phyloP scores from a whole-genome alignment of 2,113 vertebrate genomes.

The Mormyrus iriodes region DNA sequence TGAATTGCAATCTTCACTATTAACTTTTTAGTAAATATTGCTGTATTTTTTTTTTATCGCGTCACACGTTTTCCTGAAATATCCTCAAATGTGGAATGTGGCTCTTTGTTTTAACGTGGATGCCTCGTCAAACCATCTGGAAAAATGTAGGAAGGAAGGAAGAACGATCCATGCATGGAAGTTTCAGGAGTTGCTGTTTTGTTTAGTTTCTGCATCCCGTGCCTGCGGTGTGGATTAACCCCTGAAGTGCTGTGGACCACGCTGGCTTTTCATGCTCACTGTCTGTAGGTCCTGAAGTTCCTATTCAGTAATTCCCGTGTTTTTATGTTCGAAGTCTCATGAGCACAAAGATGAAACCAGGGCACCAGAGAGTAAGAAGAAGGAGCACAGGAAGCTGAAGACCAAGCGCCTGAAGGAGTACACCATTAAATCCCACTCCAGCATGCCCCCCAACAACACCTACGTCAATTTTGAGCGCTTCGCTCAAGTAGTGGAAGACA shows the following conservation, averaged over 20 bases:
- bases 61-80: neutral
- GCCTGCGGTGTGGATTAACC: conserved; percentile 47
- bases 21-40: neutral
- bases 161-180: neutral
- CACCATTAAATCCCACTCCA: conserved; percentile 76
- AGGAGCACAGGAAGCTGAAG: conserved; percentile 67
- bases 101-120: conserved; percentile 23
- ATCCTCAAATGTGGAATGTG: neutral
- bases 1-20: neutral
- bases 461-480: conserved; percentile 81
- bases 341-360: conserved; percentile 59
- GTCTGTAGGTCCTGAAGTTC: conserved; percentile 37
- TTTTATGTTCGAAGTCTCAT: conserved; percentile 69
- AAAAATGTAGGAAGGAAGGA: conserved; percentile 31
- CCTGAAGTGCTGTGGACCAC: conserved; percentile 21
- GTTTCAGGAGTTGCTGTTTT: conserved; percentile 24
- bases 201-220: conserved; percentile 29
- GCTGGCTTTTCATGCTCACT: neutral
- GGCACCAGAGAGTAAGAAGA: conserved; percentile 53
- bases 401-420: conserved; percentile 79
- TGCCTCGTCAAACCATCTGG: conserved; percentile 38
- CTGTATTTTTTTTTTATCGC: neutral
- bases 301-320: conserved; percentile 58
- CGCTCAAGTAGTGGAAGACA: conserved; percentile 65
- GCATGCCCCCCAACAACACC: conserved; percentile 80